Evolutionary conservation across 2,113 vertebrate genomes (phyloP).

Genomic region (Prunella himalayana): DNA sequence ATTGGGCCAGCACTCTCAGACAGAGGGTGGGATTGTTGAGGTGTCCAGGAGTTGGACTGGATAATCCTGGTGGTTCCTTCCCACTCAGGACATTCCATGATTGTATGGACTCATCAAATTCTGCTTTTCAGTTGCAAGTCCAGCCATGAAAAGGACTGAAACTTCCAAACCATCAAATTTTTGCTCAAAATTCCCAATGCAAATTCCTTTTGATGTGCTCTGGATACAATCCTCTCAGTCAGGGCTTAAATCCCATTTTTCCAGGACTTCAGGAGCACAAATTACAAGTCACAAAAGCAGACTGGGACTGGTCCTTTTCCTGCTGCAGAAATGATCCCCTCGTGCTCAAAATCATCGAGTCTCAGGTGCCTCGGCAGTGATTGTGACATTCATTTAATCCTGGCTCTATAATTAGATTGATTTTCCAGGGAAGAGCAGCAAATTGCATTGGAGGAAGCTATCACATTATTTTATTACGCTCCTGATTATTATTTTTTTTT

Average conservation of each 20-base stretch:
- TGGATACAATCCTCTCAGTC: background rate
- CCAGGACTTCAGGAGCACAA: background rate
- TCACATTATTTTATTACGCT: slow-evolving; percentile 32
- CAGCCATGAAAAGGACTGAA: rapidly evolving
- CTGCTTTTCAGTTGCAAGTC: background rate
- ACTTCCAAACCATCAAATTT: background rate
- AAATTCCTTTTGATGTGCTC: rapidly evolving
- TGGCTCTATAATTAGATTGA: slow-evolving; percentile 47
- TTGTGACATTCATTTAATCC: slow-evolving; percentile 44
- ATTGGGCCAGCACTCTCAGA: rapidly evolving
- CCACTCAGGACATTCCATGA: background rate
- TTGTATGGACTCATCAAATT: background rate
- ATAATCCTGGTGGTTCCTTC: background rate
- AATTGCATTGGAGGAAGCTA: slow-evolving; percentile 43
- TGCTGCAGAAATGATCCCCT: background rate
- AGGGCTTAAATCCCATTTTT: background rate
- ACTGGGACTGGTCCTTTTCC: background rate
- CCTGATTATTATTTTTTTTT: background rate
- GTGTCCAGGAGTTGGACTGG: background rate
- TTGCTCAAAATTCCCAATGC: background rate
- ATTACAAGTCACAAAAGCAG: background rate
- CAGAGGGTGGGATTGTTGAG: background rate
- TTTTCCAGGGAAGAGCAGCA: slow-evolving; percentile 43
- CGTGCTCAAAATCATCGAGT: background rate
- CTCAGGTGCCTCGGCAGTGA: background rate